Conservation (phyloP, 2,888 invertebrate species). For the Pyrgus malvae region DNA sequence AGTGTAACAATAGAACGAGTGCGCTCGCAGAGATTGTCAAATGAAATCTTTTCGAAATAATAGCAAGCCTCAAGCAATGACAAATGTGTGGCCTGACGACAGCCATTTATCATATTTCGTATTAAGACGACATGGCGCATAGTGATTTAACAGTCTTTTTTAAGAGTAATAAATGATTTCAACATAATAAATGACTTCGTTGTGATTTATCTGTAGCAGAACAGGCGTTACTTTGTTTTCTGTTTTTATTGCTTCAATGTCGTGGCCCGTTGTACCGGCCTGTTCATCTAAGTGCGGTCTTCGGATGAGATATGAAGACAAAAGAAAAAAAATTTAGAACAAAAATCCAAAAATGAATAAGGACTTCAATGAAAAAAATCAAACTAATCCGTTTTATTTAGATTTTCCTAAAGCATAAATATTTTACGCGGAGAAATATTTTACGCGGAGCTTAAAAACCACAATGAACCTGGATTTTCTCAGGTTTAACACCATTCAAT, state of each 20-base stretch:
- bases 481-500: conserved; percentile 31
- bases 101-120: conserved; percentile 50
- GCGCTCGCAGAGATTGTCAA: conserved; percentile 50
- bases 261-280: no score
- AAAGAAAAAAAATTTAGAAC: no score
- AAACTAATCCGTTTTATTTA: no score
- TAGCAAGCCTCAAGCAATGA: conserved; percentile 45
- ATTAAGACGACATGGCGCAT: conserved; percentile 30
- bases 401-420: no score
- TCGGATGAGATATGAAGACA: no score
- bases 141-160: conserved; percentile 27
- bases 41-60: conserved; percentile 53
- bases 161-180: conserved; percentile 21
- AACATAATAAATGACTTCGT: conserved; percentile 9
- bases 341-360: no score
- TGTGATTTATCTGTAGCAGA: conserved; percentile 12
- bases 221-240: conserved; percentile 8
- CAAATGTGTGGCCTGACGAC: conserved; percentile 49
- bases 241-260: neutral
- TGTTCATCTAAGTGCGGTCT: no score
- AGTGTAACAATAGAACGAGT: conserved; percentile 52
- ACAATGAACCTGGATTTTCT: conserved; percentile 5
- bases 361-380: no score
- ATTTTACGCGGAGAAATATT: no score
- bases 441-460: no score